phyloP scores from a whole-genome alignment of 1,140 invertebrate species.

The Chironomus tepperi region DNA sequence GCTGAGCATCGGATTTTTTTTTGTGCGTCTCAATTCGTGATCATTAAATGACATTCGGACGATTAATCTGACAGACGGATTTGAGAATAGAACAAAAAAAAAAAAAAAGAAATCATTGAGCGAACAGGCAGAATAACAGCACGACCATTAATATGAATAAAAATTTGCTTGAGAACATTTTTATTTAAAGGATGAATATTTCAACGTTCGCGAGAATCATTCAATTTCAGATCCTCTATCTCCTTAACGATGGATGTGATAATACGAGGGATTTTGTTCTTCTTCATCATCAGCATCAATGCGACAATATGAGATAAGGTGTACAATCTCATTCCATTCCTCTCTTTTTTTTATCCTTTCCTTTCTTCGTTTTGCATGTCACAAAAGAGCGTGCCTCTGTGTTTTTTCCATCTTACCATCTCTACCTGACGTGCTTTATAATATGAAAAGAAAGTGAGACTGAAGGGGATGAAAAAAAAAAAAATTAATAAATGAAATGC shows the following conservation, averaged over 20 bases:
- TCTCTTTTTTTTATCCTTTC: too few species aligned
- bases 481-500: slow-evolving; percentile 17
- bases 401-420: neutral
- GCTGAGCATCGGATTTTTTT: too few species aligned
- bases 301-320: neutral
- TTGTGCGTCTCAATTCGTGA: too few species aligned
- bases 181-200: neutral
- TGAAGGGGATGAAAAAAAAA: neutral
- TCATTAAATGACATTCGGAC: too few species aligned
- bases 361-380: neutral
- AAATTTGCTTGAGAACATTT: neutral
- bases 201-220: neutral
- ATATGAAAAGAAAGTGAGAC: neutral
- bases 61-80: too few species aligned
- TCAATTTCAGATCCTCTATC: neutral
- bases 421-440: neutral
- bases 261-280: neutral
- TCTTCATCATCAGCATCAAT: neutral
- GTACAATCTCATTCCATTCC: neutral
- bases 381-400: neutral
- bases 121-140: too few species aligned
- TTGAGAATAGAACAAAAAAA: too few species aligned
- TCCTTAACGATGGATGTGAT: neutral
- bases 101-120: too few species aligned
- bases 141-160: too few species aligned